Conservation (phyloP, 53 echinoderm and acorn worm species). For the Holothuria leucospilota region DNA sequence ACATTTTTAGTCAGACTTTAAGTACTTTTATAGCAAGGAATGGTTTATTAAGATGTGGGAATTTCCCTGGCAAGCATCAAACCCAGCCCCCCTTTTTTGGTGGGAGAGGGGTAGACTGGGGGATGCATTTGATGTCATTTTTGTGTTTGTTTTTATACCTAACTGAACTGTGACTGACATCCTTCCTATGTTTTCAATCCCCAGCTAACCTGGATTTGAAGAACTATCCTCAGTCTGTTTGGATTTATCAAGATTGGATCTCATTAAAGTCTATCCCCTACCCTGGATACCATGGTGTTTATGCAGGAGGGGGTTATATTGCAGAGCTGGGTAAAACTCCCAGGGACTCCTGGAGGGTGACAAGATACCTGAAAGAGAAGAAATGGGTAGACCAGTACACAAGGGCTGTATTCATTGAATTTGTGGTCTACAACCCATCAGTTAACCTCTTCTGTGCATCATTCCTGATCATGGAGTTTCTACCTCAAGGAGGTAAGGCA, state of each 20-base stretch:
- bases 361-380: slow-evolving; percentile 69
- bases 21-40: too few species aligned
- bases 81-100: too few species aligned
- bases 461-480: slow-evolving; percentile 83
- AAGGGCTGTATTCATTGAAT: slow-evolving; percentile 89
- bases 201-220: slow-evolving; percentile 44
- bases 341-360: slow-evolving; percentile 51
- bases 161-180: too few species aligned
- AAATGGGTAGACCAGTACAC: slow-evolving; percentile 92
- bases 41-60: too few species aligned
- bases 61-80: too few species aligned
- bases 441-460: slow-evolving; percentile 83
- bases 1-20: too few species aligned
- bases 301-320: slow-evolving; percentile 92
- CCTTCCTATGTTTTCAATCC: too few species aligned
- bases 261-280: slow-evolving; percentile 78
- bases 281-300: slow-evolving; percentile 73
- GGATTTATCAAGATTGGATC: slow-evolving; percentile 76
- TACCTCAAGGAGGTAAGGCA: slow-evolving; percentile 78
- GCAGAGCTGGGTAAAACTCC: slow-evolving; percentile 66
- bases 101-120: too few species aligned
- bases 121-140: too few species aligned
- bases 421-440: slow-evolving; percentile 87
- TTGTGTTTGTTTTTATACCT: too few species aligned
- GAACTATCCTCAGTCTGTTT: slow-evolving; percentile 50